These are phyloP conservation scores for Corythornis madagascariensis DNA, from an alignment of 2,113 vertebrate species.

Conservation along the genomic window DNA sequence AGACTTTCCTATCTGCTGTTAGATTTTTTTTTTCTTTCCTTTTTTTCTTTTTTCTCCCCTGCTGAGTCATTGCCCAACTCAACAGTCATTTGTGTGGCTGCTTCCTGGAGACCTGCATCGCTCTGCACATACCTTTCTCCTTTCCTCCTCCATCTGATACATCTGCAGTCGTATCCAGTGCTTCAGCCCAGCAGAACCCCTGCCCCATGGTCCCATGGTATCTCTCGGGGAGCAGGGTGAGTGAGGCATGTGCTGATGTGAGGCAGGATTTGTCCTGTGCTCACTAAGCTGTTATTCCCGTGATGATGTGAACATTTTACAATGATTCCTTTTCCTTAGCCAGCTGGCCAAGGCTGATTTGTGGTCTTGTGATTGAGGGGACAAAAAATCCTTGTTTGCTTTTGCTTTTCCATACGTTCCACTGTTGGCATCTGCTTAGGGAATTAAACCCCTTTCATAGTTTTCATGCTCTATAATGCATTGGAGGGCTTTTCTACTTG, in stretches of 20 bases:
- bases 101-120: background rate
- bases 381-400: background rate
- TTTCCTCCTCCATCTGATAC: background rate
- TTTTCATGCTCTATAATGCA: background rate
- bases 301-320: background rate
- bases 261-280: background rate
- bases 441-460: background rate
- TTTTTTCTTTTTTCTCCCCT: background rate
- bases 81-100: background rate
- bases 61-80: constrained; percentile 51
- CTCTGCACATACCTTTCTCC: background rate
- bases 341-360: background rate
- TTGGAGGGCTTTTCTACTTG: background rate
- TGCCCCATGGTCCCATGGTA: background rate
- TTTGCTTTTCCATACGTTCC: background rate
- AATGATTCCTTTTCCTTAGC: background rate
- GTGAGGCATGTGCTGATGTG: background rate
- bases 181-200: background rate
- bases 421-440: background rate
- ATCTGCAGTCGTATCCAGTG: background rate
- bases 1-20: background rate
- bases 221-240: background rate
- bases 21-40: rapidly evolving
- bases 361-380: background rate
- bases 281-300: background rate